Evolutionary conservation across 64 coral and sea anemone genomes (phyloP).

Genomic region (Montipora cactus): DNA sequence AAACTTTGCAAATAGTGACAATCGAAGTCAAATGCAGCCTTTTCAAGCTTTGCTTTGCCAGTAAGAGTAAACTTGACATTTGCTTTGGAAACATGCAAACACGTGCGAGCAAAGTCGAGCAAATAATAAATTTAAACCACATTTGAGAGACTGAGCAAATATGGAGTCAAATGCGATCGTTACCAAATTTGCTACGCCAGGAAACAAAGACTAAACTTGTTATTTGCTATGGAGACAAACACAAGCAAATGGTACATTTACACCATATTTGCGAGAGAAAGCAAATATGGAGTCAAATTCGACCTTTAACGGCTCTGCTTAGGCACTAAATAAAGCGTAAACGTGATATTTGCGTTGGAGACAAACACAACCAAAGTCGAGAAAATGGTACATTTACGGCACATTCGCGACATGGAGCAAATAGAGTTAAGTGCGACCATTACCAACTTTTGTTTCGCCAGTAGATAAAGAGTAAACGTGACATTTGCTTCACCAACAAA

Average conservation of each 20-base stretch:
- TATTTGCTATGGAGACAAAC: not conserved
- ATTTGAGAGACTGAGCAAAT: not conserved
- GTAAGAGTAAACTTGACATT: too few relatives aligned
- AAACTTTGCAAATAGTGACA: not conserved
- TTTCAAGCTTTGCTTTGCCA: too few relatives aligned
- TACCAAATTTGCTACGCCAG: not conserved
- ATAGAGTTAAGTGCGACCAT: not conserved
- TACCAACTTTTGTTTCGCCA: not conserved
- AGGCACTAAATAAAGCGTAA: not conserved
- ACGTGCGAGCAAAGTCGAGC: not conserved
- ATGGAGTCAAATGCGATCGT: not conserved
- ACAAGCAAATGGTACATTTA: not conserved
- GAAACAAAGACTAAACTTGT: not conserved
- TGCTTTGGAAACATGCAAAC: too few relatives aligned
- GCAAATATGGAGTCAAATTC: not conserved
- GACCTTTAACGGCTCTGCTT: not conserved
- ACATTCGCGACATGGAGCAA: not conserved
- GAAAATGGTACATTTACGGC: not conserved
- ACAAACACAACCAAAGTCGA: not conserved
- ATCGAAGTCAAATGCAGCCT: too few relatives aligned
- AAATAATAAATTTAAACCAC: not conserved
- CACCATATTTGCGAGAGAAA: not conserved
- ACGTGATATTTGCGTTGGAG: not conserved
- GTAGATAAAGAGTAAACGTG: not conserved
- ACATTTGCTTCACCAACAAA: not conserved